Evolutionary conservation across 2,113 vertebrate genomes (phyloP).

Genomic region (Oryzias javanicus): DNA sequence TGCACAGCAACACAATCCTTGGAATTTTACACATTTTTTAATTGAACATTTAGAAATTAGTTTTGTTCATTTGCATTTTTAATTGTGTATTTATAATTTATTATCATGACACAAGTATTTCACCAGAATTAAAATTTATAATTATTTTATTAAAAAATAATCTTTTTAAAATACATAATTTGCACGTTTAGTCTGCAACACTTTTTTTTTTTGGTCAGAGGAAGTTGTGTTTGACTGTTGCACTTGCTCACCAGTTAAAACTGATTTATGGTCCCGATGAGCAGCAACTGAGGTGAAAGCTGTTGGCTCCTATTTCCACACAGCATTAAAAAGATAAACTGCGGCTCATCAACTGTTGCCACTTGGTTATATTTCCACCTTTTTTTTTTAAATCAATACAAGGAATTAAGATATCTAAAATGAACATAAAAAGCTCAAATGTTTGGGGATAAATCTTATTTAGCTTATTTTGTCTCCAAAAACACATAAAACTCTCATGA

Average conservation of each 20-base stretch:
- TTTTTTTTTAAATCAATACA: background rate
- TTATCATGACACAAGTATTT: too few species aligned
- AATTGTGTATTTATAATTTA: too few species aligned
- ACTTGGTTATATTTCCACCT: too few species aligned
- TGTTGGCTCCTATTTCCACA: background rate
- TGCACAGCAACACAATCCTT: too few species aligned
- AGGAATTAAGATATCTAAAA: background rate
- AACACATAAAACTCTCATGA: conserved; percentile 38
- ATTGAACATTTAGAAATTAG: too few species aligned
- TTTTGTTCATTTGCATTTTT: too few species aligned
- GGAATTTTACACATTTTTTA: too few species aligned
- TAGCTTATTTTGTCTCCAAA: conserved; percentile 19
- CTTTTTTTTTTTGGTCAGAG: conserved; percentile 7
- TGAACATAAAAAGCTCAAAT: background rate
- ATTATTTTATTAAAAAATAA: too few species aligned
- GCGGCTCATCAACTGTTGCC: background rate
- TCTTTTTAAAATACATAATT: background rate
- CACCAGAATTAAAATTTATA: too few species aligned
- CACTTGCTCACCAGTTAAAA: conserved; percentile 21
- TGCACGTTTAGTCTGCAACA: conserved; percentile 10
- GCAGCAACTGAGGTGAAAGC: background rate
- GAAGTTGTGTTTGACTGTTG: conserved; percentile 32
- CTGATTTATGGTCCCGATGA: conserved; percentile 36
- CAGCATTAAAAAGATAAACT: conserved; percentile 1
- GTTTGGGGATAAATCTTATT: conserved; percentile 5